Percentiles rank a stretch among this genome's conserved stretches.
phyloP scores from a whole-genome alignment of 2,113 vertebrate genomes.

The Neomonachus schauinslandi region DNA sequence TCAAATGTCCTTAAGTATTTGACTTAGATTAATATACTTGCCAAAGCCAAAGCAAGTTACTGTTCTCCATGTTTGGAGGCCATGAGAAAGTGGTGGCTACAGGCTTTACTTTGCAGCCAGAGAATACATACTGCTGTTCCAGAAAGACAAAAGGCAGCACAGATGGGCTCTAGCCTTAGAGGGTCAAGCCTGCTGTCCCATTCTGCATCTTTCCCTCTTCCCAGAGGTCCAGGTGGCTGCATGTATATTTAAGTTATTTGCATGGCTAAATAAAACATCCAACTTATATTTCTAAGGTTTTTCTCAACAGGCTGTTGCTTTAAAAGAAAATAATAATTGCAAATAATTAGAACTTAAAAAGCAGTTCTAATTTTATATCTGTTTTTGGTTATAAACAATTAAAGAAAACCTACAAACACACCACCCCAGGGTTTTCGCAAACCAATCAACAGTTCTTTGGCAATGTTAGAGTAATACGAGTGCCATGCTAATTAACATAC shows the following conservation, averaged over 20 bases:
- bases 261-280: constrained; percentile 18
- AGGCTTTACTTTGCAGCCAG: background rate
- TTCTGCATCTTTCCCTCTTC: background rate
- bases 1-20: background rate
- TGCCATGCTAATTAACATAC: constrained; percentile 44
- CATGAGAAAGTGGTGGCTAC: background rate
- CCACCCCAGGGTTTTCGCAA: background rate
- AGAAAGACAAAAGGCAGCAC: background rate
- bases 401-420: constrained; percentile 60
- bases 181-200: background rate
- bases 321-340: constrained; percentile 54
- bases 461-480: constrained; percentile 55
- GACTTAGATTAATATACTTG: background rate
- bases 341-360: constrained; percentile 70
- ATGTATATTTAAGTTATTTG: background rate
- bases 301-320: constrained; percentile 13
- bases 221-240: background rate
- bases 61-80: background rate
- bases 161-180: background rate
- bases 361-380: constrained; percentile 68
- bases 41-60: background rate
- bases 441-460: constrained; percentile 73
- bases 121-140: background rate
- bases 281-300: constrained; percentile 10
- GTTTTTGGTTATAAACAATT: constrained; percentile 60